These are phyloP conservation scores for Sphenopsis melanotis DNA, from an alignment of 2,797 vertebrate genomes.

Conservation along the genomic window DNA sequence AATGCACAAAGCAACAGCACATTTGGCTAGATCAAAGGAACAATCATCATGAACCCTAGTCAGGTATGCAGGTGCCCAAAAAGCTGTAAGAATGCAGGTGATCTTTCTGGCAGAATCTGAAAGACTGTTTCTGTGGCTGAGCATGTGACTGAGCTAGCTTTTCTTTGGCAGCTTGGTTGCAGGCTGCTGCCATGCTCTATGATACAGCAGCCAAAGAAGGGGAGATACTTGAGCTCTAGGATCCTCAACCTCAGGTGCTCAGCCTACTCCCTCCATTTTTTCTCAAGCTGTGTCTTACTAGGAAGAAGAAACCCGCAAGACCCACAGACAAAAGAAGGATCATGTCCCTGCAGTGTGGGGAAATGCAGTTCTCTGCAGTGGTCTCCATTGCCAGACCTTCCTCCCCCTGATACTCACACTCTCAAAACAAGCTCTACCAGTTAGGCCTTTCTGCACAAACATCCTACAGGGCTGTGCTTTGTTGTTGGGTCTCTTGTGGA, in stretches of 20 bases:
- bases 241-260: not conserved
- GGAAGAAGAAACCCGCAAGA: not conserved
- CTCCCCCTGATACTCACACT: not conserved
- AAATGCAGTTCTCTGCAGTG: not conserved
- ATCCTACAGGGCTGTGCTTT: not conserved
- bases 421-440: not conserved
- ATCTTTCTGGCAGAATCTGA: not conserved
- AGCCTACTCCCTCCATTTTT: not conserved
- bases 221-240: not conserved
- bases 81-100: not conserved
- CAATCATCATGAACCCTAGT: not conserved
- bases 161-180: not conserved
- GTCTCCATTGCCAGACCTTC: not conserved
- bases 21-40: not conserved
- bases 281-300: not conserved
- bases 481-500: not conserved
- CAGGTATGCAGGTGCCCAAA: not conserved
- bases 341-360: not conserved
- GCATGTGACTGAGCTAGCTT: not conserved
- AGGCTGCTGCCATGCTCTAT: not conserved
- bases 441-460: not conserved
- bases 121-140: not conserved
- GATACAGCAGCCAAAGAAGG: not conserved
- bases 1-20: not conserved
- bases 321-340: not conserved